Percentiles rank a stretch among this genome's conserved stretches.
Conservation (phyloP, 2,797 vertebrate genomes). For the Tapirus indicus region DNA sequence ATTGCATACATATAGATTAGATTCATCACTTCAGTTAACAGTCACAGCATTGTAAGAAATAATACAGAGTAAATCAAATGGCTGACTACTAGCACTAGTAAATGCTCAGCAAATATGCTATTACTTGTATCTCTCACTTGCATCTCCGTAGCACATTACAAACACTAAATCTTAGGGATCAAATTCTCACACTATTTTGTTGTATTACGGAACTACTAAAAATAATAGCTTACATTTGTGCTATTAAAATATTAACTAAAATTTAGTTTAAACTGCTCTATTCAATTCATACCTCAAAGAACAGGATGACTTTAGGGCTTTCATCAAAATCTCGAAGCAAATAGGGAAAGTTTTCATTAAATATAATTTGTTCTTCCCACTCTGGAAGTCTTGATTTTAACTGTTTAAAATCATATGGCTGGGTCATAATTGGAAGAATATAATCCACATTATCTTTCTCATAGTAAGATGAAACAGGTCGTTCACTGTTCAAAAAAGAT, state of each 20-base stretch:
- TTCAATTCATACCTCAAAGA: conserved; percentile 94
- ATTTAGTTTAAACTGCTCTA: conserved; percentile 8
- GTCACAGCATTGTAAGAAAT: neutral
- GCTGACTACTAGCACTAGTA: neutral
- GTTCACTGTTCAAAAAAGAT: conserved; percentile 89
- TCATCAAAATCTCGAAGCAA: conserved; percentile 92
- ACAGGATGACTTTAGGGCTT: conserved; percentile 92
- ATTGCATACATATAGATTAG: neutral
- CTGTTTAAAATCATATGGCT: conserved; percentile 96
- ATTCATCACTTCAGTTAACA: conserved; percentile 2
- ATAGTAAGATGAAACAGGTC: conserved; percentile 93
- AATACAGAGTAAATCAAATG: neutral
- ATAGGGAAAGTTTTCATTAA: conserved; percentile 95
- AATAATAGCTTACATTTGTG: neutral
- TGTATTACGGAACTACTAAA: neutral
- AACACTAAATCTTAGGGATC: neutral
- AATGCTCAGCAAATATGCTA: neutral
- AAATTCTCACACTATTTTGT: neutral
- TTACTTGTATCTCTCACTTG: neutral
- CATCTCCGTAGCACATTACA: neutral
- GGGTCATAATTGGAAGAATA: conserved; percentile 96
- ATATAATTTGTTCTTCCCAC: conserved; percentile 98
- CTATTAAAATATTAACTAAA: conserved; percentile 45
- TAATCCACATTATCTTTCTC: conserved; percentile 93
- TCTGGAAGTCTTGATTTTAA: conserved; percentile 95